phyloP scores from a whole-genome alignment of 2,113 vertebrate species.

The Misgurnus anguillicaudatus region DNA sequence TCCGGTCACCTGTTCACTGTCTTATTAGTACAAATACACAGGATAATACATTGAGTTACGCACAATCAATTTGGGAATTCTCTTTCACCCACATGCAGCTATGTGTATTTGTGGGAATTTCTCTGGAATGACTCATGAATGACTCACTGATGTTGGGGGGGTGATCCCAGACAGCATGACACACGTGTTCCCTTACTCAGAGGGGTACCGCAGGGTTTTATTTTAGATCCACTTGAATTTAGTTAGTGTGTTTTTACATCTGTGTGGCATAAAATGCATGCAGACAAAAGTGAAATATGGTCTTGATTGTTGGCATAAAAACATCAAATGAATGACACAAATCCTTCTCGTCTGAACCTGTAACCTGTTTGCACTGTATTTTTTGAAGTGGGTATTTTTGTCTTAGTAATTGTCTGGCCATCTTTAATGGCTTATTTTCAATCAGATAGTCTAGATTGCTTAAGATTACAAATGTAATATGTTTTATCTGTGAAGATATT shows the following conservation, averaged over 20 bases:
- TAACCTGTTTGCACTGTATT: conserved; percentile 11
- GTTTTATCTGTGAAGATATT: no score
- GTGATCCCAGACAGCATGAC: conserved; percentile 37
- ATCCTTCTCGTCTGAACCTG: conserved; percentile 15
- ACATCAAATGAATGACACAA: conserved; percentile 3
- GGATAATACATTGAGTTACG: background rate
- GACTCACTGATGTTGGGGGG: conserved; percentile 26
- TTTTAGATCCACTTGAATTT: conserved; percentile 17
- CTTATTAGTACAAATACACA: background rate
- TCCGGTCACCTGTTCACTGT: background rate
- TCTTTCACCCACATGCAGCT: background rate
- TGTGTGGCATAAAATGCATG: conserved; percentile 11
- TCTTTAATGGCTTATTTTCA: background rate
- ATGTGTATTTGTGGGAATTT: conserved; percentile 34
- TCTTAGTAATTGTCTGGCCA: conserved; percentile 20
- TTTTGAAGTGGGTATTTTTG: conserved; percentile 6
- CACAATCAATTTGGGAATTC: background rate
- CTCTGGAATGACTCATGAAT: conserved; percentile 44
- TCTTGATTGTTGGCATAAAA: conserved; percentile 3
- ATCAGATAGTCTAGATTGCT: background rate
- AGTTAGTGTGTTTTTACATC: conserved; percentile 10
- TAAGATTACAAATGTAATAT: no score
- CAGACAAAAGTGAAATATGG: background rate
- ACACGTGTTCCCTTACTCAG: conserved; percentile 17
- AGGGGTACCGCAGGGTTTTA: conserved; percentile 14